Base-by-base conservation (phyloP, 2,797 vertebrate species). In the Labroides dimidiatus region DNA sequence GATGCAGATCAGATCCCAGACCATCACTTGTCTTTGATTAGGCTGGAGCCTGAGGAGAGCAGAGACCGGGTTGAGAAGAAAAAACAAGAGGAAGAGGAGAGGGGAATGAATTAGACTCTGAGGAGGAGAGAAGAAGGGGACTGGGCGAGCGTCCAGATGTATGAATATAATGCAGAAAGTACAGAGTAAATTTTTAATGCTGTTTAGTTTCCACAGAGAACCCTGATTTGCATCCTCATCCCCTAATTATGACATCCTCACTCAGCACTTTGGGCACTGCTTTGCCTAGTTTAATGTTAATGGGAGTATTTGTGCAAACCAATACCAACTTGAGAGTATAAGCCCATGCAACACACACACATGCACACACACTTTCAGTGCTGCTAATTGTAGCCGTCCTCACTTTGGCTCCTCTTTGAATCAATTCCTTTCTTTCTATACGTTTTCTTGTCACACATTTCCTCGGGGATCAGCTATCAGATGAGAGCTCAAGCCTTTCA, bases 161-260 rank as follows among this genome's bases (percentile, higher is more conserved):
- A 72, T 84, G 79, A 87, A 88, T 84, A 80, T 86, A 88, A 80
- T 74, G 70, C 77, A 82, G 81, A 73, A 75, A 80, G 75, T 75
- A 83, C 75, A 85, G 49, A 81, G 71, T 88, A 64, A 71, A 87
- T 82, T 78, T 87, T 89, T 85, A 85, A 90, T 79, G 64, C 73
- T 77, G 75, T 80, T 87, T 80, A 83, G 81, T 80, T 89, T 84
- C 67, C 65, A 82, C 69, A 12, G n/a, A 86, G 84, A 80, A 69
- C 61, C 70, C 75, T 80, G 78, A 89, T 91, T 90, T 89, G 86
- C 89, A 89, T 86, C 81, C 83, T 80, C 69, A 84, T 87, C 72
- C 78, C 77, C 69, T 80, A 76, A 89, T 84, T 89, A 81, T 84
- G 85, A 87, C 83, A 84, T 80, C 72, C 81, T 67, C 52, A 84